Evolutionary conservation across 1,140 invertebrate genomes (phyloP).

Genomic region (Aphaenogaster ashmeadi): DNA sequence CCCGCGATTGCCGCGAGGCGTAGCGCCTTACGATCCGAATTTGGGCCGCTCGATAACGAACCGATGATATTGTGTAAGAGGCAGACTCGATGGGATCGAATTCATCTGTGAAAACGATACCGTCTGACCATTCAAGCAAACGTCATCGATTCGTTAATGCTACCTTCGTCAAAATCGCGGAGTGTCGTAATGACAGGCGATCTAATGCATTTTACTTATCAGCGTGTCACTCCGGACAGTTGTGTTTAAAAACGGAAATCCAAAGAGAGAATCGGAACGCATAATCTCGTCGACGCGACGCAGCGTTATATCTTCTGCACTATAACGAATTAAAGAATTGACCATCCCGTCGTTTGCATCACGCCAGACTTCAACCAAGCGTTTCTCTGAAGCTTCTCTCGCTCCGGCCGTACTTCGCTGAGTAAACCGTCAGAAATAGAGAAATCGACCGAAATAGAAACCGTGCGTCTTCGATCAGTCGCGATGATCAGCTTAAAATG

Average conservation of each 20-base stretch:
- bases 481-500: background rate
- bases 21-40: background rate
- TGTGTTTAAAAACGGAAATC: background rate
- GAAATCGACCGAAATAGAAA: conserved; percentile 32
- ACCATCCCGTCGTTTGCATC: background rate
- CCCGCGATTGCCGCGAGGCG: background rate
- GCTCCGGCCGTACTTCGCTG: background rate
- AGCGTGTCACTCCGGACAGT: background rate
- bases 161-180: background rate
- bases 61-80: background rate
- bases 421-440: conserved; percentile 8
- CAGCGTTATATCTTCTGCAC: background rate
- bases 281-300: background rate
- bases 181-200: background rate
- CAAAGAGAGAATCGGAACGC: background rate
- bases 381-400: conserved; percentile 16
- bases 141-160: background rate
- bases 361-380: background rate
- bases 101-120: background rate
- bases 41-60: background rate
- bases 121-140: background rate
- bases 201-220: background rate
- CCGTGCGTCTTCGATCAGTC: conserved; percentile 13
- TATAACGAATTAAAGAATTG: background rate
- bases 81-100: background rate